Conservation (phyloP, 1,140 invertebrate species). For the Eubasilissa regina region DNA sequence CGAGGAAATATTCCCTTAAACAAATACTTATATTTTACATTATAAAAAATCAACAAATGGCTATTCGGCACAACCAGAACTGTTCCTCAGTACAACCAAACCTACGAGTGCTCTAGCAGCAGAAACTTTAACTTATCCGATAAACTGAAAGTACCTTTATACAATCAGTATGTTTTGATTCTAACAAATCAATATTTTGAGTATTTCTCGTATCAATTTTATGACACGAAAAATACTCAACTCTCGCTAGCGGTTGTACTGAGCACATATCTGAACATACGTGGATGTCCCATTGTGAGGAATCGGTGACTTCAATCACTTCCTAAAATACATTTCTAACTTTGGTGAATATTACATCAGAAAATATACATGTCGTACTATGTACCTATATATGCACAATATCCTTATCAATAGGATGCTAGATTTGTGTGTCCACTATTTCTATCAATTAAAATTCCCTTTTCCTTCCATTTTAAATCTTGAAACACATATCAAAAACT, state of each 20-base stretch:
- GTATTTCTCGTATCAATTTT: too few species aligned
- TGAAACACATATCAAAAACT: constrained; percentile 27
- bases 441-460: constrained; percentile 13
- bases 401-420: constrained; percentile 53
- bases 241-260: constrained; percentile 8
- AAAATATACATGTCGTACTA: constrained; percentile 60
- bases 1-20: constrained; percentile 20
- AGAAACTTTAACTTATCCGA: too few species aligned
- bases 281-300: background rate
- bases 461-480: background rate
- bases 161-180: too few species aligned
- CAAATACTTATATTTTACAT: constrained; percentile 38
- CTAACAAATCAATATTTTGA: too few species aligned
- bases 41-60: constrained; percentile 47
- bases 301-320: background rate
- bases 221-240: too few species aligned
- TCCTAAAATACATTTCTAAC: constrained; percentile 56
- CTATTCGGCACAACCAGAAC: constrained; percentile 26
- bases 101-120: background rate
- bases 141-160: too few species aligned
- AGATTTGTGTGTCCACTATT: constrained; percentile 56
- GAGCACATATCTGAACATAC: constrained; percentile 1
- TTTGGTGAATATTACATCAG: constrained; percentile 60
- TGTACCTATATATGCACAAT: constrained; percentile 57
- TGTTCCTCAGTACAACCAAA: constrained; percentile 25